Base-by-base conservation (phyloP, 2,113 vertebrate species). In the Pelodiscus sinensis region DNA sequence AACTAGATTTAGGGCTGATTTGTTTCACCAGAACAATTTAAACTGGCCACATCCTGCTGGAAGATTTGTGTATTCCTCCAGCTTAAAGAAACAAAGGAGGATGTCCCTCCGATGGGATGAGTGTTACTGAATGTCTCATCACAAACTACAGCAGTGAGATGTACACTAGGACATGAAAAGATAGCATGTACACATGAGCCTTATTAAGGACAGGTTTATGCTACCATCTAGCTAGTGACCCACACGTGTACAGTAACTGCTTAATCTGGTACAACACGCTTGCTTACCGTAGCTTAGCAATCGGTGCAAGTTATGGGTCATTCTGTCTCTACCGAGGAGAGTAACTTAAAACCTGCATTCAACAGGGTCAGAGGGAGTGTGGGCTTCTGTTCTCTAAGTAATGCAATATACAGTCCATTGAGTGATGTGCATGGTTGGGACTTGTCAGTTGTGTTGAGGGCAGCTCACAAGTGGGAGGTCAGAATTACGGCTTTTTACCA, bases 251-350 rank as follows among this genome's bases (percentile, higher is more conserved):
- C 8, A 65, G 3, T 21, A 73, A 60, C 95, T 78, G 35, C n/a
- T 92, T 93, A 90, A 84, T 82, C 29, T 0, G 27, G 80, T 58
- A 78, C 89, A 88, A 73, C 88, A 54, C 65, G 82, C 82, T 90
- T 65, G 62, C 73, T 90, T 90, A 65, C 88, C 80, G 29, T 51
- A 91, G 55, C 89, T 87, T 50, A 73, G 95, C 82, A 92, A 90
- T 82, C 88, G 78, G 3, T 56, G 86, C 89, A 91, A 95, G 93
- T 58, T 44, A 22, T 86, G 94, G 86, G 86, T 88, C 82, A 65
- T 73, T 31, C 93, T 93, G 94, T 94, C 89, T 38, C 87, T 92
- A 84, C 83, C 89, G 89, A 92, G 92, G 88, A 44, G 90, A 60
- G 88, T 60, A 90, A 88, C 73, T 86, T 90, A 93, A 60, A 96